Conservation (phyloP, 2,888 invertebrate species). For the Parasteatoda lunata region DNA sequence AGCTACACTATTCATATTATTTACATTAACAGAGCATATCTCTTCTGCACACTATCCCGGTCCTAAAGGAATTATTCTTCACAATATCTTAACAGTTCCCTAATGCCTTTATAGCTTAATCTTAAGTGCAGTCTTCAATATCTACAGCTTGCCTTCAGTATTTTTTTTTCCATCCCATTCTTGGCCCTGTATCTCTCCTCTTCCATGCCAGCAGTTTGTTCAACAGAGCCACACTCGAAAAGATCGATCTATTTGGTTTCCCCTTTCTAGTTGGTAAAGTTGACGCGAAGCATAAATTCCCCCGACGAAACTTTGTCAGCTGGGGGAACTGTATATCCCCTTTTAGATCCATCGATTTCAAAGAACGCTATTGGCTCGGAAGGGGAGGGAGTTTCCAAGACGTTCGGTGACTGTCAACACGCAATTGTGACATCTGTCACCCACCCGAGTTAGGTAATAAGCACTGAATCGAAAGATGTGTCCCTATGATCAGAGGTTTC, state of each 20-base stretch:
- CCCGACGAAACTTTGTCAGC: slow-evolving; percentile 43
- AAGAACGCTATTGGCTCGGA: slow-evolving; percentile 10
- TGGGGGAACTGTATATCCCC: slow-evolving; percentile 15
- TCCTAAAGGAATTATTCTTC: background rate
- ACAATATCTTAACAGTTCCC: slow-evolving; percentile 14
- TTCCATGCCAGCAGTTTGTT: slow-evolving; percentile 27
- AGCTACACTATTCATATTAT: background rate
- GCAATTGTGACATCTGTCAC: slow-evolving; percentile 58
- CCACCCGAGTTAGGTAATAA: slow-evolving; percentile 37
- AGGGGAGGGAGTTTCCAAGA: background rate
- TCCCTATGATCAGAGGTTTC: no score
- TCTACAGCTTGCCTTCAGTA: background rate
- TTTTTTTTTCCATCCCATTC: background rate
- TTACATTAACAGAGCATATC: slow-evolving; percentile 31
- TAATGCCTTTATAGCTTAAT: slow-evolving; percentile 44
- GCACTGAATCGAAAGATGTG: slow-evolving; percentile 18
- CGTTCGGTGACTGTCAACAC: slow-evolving; percentile 48
- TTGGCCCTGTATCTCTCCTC: background rate
- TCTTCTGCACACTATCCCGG: slow-evolving; percentile 17
- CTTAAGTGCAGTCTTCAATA: slow-evolving; percentile 50
- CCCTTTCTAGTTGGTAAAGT: slow-evolving; percentile 28
- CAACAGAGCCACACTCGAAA: slow-evolving; percentile 35
- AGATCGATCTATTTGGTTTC: slow-evolving; percentile 54
- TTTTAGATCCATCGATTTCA: slow-evolving; percentile 36
- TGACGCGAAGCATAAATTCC: slow-evolving; percentile 48